Evolutionary conservation across 1,140 invertebrate genomes (phyloP).

Genomic region (Ips nitidus): DNA sequence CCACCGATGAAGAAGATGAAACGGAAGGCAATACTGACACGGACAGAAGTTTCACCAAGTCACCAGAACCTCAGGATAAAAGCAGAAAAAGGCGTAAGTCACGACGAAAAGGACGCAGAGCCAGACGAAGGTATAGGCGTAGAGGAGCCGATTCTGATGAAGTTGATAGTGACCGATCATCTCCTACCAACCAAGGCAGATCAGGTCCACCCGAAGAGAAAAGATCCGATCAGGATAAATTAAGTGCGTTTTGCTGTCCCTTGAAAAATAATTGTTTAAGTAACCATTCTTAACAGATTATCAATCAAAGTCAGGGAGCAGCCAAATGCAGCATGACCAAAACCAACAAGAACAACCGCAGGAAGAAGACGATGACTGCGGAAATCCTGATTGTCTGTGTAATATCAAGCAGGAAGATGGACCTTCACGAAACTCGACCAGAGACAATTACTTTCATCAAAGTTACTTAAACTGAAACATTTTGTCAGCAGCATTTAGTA

Average conservation of each 20-base stretch:
- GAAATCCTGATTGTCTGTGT: constrained; percentile 32
- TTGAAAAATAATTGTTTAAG: background rate
- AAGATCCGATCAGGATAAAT: background rate
- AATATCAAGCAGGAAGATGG: constrained; percentile 25
- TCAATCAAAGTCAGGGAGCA: constrained; percentile 15
- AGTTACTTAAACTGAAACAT: too few species aligned
- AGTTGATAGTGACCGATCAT: constrained; percentile 6
- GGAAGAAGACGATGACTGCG: constrained; percentile 21
- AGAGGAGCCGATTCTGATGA: background rate
- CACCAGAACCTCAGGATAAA: constrained; percentile 16
- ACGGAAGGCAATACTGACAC: background rate
- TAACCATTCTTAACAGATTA: background rate
- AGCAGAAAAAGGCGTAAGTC: constrained; percentile 6
- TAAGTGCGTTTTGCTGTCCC: background rate
- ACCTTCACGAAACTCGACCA: constrained; percentile 14
- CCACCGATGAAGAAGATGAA: background rate
- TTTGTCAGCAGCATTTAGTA: too few species aligned
- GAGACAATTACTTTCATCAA: constrained; percentile 2
- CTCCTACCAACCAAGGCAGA: background rate
- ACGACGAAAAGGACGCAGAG: background rate
- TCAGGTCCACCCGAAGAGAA: background rate
- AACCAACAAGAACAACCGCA: constrained; percentile 3
- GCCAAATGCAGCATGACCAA: background rate
- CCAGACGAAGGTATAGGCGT: background rate
- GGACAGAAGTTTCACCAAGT: background rate